These are phyloP conservation scores for Hirtodrosophila trivittata DNA, from an alignment of 2,888 invertebrate species.

Conservation along the genomic window DNA sequence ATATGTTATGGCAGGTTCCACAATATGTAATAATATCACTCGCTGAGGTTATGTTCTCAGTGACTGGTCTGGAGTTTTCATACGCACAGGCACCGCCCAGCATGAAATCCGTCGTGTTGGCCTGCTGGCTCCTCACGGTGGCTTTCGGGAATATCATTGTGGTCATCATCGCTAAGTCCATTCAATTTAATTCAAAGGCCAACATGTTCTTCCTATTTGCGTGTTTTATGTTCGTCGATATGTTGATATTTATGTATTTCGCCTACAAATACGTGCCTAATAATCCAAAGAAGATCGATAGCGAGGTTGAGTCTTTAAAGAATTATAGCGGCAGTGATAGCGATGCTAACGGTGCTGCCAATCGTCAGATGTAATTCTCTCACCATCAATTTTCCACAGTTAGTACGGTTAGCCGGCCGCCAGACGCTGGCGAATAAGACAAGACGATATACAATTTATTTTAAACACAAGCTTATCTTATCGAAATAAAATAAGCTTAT, in stretches of 20 bases:
- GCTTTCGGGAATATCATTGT: slow-evolving; percentile 97
- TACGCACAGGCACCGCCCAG: slow-evolving; percentile 88
- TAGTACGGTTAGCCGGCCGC: too few species aligned
- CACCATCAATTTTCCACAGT: too few species aligned
- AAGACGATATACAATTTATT: too few species aligned
- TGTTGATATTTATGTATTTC: slow-evolving; percentile 92
- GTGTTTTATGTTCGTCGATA: slow-evolving; percentile 92
- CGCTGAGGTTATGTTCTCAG: slow-evolving; percentile 87
- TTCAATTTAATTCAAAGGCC: slow-evolving; percentile 91
- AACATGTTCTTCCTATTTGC: slow-evolving; percentile 95
- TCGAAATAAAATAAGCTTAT: too few species aligned
- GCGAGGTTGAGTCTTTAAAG: slow-evolving; percentile 60
- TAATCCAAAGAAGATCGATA: slow-evolving; percentile 57
- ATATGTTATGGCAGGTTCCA: slow-evolving; percentile 87
- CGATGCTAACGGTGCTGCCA: too few species aligned
- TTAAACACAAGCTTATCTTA: too few species aligned
- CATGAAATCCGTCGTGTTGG: slow-evolving; percentile 97
- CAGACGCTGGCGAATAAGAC: too few species aligned
- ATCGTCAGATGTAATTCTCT: too few species aligned
- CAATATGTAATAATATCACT: slow-evolving; percentile 88
- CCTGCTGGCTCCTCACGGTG: slow-evolving; percentile 96
- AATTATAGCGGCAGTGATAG: slow-evolving; percentile 9
- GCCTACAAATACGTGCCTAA: slow-evolving; percentile 89
- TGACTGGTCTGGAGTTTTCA: slow-evolving; percentile 89
- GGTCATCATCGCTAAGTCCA: slow-evolving; percentile 92